Conservation (phyloP, 2,888 invertebrate species). For the Cephus sareptanus region DNA sequence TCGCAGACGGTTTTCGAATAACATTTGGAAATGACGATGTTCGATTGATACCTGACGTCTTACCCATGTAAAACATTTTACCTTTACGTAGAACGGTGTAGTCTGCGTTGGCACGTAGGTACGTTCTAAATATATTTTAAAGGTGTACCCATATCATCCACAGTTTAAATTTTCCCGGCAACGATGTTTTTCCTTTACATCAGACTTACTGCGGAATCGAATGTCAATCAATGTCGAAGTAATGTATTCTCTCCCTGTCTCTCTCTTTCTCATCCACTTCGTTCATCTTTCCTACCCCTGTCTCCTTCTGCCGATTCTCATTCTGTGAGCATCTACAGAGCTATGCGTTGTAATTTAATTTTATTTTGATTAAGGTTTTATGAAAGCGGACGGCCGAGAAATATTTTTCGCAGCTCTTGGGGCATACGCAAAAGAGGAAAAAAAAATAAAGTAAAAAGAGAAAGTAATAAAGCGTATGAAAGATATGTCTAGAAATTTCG, state of each 20-base stretch:
- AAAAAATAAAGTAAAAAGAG: not conserved
- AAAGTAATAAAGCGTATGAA: too few relatives aligned
- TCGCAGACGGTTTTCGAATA: conserved; percentile 15
- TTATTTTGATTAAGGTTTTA: not conserved
- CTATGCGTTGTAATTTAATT: not conserved
- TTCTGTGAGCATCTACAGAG: not conserved
- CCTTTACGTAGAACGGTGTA: not conserved
- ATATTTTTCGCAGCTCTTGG: not conserved
- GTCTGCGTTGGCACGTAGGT: not conserved
- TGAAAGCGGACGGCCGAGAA: not conserved
- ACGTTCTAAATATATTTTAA: not conserved
- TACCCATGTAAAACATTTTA: not conserved
- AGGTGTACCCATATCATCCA: not conserved
- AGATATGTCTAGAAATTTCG: too few relatives aligned
- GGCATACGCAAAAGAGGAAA: not conserved
- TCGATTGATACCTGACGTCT: conserved; percentile 36
- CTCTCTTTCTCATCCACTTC: not conserved
- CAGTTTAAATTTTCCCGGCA: not conserved
- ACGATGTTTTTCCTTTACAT: not conserved
- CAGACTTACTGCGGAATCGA: not conserved
- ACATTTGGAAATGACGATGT: conserved; percentile 28
- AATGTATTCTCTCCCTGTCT: not conserved
- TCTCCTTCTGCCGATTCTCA: not conserved
- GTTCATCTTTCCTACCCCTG: not conserved
- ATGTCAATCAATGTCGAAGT: not conserved